Evolutionary conservation across 2,888 invertebrate species (phyloP).

Genomic region (Zelleria hepariella): DNA sequence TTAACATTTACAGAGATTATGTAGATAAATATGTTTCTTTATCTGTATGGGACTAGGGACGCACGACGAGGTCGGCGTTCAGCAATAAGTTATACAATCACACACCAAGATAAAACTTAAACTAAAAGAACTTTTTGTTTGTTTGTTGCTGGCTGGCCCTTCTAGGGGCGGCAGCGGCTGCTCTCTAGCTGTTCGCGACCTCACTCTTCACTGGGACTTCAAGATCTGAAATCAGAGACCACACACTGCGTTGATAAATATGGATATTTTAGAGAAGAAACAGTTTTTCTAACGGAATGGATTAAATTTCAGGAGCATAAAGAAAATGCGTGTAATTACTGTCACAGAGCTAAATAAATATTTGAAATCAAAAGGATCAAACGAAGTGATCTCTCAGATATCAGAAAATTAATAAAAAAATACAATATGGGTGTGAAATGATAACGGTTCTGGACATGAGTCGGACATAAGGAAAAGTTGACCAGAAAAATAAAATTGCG

Average conservation of each 20-base stretch:
- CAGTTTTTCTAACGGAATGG: not conserved
- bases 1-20: constrained; percentile 50
- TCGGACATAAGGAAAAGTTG: not conserved
- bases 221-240: constrained; percentile 53
- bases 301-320: not conserved
- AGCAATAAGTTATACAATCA: constrained; percentile 67
- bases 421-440: not conserved
- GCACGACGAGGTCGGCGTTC: constrained; percentile 56
- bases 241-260: constrained; percentile 9
- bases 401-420: no score
- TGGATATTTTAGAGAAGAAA: constrained; percentile 3
- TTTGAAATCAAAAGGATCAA: not conserved
- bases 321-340: no score
- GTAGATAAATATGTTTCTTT: constrained; percentile 61
- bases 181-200: not conserved
- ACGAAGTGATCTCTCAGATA: no score
- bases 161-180: not conserved
- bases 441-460: not conserved
- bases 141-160: not conserved
- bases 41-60: constrained; percentile 69
- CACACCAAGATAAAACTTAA: constrained; percentile 46
- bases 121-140: not conserved
- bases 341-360: not conserved
- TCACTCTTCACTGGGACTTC: constrained; percentile 42
- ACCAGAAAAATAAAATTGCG: not conserved